phyloP scores from a whole-genome alignment of 2,797 vertebrate genomes.

The Salmo trutta region DNA sequence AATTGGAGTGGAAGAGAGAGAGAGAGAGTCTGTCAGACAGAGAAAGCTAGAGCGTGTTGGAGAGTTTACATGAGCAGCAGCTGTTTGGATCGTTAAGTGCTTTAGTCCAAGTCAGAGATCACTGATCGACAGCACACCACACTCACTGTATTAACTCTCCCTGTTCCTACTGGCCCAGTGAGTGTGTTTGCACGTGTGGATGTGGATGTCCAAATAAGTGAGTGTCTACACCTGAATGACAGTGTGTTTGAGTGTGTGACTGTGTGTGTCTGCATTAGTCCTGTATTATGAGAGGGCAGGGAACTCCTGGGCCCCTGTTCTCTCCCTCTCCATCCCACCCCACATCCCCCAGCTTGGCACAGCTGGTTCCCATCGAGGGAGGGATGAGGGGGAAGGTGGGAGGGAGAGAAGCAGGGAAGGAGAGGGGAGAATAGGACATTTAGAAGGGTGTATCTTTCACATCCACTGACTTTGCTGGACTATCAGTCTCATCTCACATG shows the following conservation, averaged over 20 bases:
- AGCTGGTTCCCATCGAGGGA: conserved; percentile 59
- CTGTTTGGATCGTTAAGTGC: conserved; percentile 73
- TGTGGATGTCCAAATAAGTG: background rate
- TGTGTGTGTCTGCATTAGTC: background rate
- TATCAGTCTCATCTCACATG: background rate
- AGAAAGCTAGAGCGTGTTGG: conserved; percentile 16
- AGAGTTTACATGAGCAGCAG: conserved; percentile 72
- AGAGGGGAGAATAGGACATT: background rate
- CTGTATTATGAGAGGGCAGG: conserved; percentile 17
- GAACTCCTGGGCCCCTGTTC: conserved; percentile 48
- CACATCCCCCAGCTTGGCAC: conserved; percentile 31
- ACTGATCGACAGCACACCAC: conserved; percentile 44
- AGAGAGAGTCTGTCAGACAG: conserved; percentile 17
- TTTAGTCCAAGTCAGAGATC: conserved; percentile 50
- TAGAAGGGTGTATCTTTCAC: background rate
- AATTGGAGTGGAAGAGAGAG: background rate
- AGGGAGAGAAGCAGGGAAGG: background rate
- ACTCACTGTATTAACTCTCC: conserved; percentile 34
- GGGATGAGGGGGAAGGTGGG: background rate
- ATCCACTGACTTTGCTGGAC: background rate
- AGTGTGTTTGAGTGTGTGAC: conserved; percentile 16
- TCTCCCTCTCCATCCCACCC: conserved; percentile 16
- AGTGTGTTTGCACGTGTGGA: conserved; percentile 14
- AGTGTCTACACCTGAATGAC: background rate
- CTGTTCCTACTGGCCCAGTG: conserved; percentile 10